phyloP scores from a whole-genome alignment of 1,140 invertebrate species.

The Zeugodacus cucurbitae region DNA sequence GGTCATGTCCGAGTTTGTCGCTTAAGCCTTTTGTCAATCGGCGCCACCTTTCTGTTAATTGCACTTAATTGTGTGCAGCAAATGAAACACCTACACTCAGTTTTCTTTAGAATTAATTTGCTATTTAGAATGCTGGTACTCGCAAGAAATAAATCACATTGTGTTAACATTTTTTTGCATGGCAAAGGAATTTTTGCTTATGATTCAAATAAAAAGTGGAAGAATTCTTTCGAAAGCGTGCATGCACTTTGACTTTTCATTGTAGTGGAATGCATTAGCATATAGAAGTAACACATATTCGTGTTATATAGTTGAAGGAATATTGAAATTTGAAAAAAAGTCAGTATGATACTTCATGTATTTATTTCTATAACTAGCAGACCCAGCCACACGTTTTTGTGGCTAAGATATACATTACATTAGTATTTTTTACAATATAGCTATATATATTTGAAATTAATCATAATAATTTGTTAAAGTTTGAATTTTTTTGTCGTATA shows the following conservation, averaged over 20 bases:
- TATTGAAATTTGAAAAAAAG: no score
- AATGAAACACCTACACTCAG: neutral
- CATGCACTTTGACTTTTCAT: neutral
- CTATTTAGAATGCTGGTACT: neutral
- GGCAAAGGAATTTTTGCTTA: neutral
- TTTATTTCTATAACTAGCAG: no score
- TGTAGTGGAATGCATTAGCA: neutral
- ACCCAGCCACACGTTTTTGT: no score
- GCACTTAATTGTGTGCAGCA: neutral
- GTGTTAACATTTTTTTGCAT: neutral
- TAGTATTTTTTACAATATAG: no score
- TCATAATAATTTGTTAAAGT: no score
- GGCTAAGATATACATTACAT: no score
- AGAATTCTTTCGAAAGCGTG: neutral
- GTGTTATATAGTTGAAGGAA: no score
- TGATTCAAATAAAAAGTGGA: neutral
- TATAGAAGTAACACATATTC: no score
- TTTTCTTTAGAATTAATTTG: neutral
- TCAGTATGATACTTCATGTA: no score
- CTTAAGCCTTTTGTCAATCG: conserved; percentile 36
- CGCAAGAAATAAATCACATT: neutral
- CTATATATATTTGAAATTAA: no score
- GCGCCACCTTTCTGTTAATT: neutral
- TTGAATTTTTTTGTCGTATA: no score
- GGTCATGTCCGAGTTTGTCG: neutral